These are phyloP conservation scores for Carassius carassius DNA, from an alignment of 2,113 vertebrate species.

Conservation along the genomic window DNA sequence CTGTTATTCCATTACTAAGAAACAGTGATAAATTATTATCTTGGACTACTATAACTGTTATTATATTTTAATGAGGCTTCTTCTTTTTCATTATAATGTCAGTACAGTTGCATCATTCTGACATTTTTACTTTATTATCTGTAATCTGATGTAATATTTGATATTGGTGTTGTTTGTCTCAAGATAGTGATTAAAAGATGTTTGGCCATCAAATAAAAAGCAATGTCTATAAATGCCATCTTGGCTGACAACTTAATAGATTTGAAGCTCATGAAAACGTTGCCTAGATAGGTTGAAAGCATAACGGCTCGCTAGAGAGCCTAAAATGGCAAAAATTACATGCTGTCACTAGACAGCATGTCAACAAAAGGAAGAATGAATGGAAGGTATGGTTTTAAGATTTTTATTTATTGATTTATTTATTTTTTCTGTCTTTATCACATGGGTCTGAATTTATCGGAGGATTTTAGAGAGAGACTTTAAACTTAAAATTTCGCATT, in stretches of 20 bases:
- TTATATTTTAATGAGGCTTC: neutral
- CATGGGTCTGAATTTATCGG: neutral
- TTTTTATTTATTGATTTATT: too few species aligned
- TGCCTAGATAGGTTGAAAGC: neutral
- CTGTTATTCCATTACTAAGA: too few species aligned
- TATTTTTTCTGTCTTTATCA: neutral
- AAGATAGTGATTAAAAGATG: neutral
- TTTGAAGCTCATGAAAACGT: too few species aligned
- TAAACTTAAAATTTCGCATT: neutral
- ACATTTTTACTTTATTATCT: neutral
- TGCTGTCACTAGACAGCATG: constrained; percentile 4
- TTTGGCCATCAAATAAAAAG: neutral
- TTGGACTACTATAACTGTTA: too few species aligned
- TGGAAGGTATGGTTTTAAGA: neutral
- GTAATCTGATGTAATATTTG: neutral
- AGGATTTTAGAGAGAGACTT: neutral
- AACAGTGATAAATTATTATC: neutral
- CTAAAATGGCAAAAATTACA: too few species aligned
- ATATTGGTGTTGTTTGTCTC: neutral
- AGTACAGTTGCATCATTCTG: neutral
- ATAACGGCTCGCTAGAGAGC: neutral
- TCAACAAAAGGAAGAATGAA: neutral
- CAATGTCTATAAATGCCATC: neutral
- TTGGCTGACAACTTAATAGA: too few species aligned
- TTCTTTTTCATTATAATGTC: neutral